A percentile compares a stretch with the other conserved stretches of the same genome.
Conservation (phyloP, 2,888 invertebrate species). For the Tuta absoluta region DNA sequence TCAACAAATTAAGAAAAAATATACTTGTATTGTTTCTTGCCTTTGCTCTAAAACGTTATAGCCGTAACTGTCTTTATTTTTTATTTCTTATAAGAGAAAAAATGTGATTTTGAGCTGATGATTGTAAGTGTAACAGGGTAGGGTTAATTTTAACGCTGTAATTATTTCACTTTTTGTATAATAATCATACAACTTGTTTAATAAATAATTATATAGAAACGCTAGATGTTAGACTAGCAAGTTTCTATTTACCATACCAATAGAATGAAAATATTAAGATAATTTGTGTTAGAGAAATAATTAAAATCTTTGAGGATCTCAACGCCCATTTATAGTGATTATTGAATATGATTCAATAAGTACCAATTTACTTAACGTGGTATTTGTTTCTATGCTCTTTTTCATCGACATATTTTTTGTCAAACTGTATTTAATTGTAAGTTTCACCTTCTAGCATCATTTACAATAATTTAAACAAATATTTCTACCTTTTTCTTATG, state of each 20-base stretch:
- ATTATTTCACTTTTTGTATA: conserved; percentile 17
- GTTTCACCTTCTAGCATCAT: not conserved
- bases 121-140: conserved; percentile 28
- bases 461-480: not conserved
- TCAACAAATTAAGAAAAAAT: not conserved
- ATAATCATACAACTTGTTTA: not conserved
- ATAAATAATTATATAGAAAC: not conserved
- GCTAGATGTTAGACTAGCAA: conserved; percentile 1
- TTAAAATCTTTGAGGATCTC: not conserved
- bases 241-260: not conserved
- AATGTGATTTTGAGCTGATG: conserved; percentile 36
- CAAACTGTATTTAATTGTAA: not conserved
- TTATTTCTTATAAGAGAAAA: conserved; percentile 28
- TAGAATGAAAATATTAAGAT: not conserved
- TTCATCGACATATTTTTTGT: not conserved
- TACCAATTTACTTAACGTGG: not conserved
- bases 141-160: conserved; percentile 28
- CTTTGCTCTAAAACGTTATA: not conserved
- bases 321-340: conserved; percentile 4
- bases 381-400: not conserved
- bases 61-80: not conserved
- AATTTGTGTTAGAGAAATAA: not conserved
- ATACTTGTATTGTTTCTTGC: not conserved
- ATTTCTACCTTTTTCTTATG: not conserved
- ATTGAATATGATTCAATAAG: not conserved